Percentiles rank a stretch among this genome's conserved stretches.
These are phyloP conservation scores for Eupleurogrammus muticus DNA, from an alignment of 2,797 vertebrate genomes.

Conservation along the genomic window DNA sequence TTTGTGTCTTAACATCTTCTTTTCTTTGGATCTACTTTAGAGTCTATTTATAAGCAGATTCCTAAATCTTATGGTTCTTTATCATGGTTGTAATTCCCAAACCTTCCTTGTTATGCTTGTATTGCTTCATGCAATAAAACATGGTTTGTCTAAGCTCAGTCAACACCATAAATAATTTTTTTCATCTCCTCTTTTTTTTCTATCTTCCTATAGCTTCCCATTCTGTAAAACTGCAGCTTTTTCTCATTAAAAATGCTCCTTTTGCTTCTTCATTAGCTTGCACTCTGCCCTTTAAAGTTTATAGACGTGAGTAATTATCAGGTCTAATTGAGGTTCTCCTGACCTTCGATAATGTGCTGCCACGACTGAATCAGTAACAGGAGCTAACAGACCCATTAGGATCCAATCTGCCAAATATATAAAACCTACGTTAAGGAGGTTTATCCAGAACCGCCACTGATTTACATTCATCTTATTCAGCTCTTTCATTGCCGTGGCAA, in stretches of 20 bases:
- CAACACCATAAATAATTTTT: slow-evolving; percentile 21
- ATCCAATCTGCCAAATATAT: not conserved
- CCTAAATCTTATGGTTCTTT: not conserved
- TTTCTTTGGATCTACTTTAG: not conserved
- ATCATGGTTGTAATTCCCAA: not conserved
- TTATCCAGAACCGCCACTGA: slow-evolving; percentile 4
- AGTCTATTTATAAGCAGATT: not conserved
- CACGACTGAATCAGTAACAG: not conserved
- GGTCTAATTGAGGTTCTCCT: not conserved
- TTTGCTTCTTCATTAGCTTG: not conserved
- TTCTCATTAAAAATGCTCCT: not conserved
- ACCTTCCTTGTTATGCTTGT: not conserved
- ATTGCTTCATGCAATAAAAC: not conserved
- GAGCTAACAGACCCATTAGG: not conserved
- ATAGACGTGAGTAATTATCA: not conserved
- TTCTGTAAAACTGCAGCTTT: not conserved
- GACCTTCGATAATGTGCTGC: not conserved
- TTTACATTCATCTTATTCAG: slow-evolving; percentile 16
- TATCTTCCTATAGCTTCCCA: not conserved
- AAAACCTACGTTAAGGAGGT: slow-evolving; percentile 18
- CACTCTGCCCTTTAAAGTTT: not conserved
- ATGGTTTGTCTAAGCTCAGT: not conserved
- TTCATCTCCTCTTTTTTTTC: not conserved
- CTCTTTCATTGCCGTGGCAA: not conserved
- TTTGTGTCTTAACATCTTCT: slow-evolving; percentile 1